These are phyloP conservation scores for Caradrina kadenii DNA, from an alignment of 2,888 invertebrate species.

Conservation along the genomic window DNA sequence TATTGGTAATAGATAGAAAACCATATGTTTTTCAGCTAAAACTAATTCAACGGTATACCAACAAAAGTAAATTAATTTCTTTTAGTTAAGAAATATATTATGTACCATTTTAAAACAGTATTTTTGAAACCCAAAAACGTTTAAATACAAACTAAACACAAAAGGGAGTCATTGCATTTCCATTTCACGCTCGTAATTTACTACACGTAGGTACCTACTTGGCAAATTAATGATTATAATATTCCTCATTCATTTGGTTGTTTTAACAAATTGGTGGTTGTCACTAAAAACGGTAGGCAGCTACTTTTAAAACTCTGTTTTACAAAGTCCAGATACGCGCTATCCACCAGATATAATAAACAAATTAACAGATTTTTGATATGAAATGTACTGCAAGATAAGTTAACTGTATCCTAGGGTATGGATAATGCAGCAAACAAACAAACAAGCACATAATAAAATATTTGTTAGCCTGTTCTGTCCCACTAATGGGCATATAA, in stretches of 20 bases:
- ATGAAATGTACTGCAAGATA: no score
- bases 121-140: background rate
- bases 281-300: background rate
- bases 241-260: slow-evolving; percentile 29
- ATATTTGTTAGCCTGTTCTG: no score
- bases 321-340: background rate
- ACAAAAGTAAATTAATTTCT: no score
- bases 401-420: no score
- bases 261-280: slow-evolving; percentile 16
- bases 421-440: no score
- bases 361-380: background rate
- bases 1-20: no score
- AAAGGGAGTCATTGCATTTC: slow-evolving; percentile 12
- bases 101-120: background rate
- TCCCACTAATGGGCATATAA: no score
- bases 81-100: background rate
- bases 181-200: slow-evolving; percentile 32
- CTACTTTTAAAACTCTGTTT: background rate
- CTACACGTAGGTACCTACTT: slow-evolving; percentile 11
- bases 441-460: no score
- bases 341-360: background rate
- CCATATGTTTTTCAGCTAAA: no score
- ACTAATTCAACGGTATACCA: no score
- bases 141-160: slow-evolving; percentile 21
- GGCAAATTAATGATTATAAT: slow-evolving; percentile 42